Percentiles rank a stretch among this genome's conserved stretches.
Conservation (phyloP, 1,140 invertebrate species). For the Nymphalis io region DNA sequence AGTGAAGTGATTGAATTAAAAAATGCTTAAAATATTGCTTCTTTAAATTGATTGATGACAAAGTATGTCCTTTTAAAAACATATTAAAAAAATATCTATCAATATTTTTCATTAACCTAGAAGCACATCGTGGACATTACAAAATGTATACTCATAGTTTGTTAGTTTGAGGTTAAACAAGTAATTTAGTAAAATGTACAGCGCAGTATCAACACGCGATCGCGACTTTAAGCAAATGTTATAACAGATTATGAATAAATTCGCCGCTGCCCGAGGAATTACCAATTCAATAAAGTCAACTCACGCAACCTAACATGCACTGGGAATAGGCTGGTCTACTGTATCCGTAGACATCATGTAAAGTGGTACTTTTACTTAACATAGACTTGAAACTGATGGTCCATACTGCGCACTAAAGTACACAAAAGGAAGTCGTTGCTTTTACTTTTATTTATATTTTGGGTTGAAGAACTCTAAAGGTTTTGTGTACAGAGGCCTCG, state of each 20-base stretch:
- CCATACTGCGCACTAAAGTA: no score
- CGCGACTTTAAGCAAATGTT: constrained; percentile 33
- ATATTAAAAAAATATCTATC: background rate
- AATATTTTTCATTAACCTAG: constrained; percentile 15
- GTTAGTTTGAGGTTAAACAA: constrained; percentile 10
- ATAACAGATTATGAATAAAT: constrained; percentile 32
- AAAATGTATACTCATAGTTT: background rate
- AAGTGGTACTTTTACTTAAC: background rate
- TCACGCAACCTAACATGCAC: constrained; percentile 6
- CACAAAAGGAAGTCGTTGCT: no score
- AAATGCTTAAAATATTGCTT: no score
- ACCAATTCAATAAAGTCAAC: constrained; percentile 29
- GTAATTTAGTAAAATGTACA: constrained; percentile 24
- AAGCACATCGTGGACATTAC: constrained; percentile 16
- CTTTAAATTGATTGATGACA: no score
- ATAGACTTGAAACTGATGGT: no score
- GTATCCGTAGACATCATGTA: background rate
- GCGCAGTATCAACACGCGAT: constrained; percentile 28
- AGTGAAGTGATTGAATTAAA: no score
- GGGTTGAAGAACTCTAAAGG: no score
- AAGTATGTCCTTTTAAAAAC: no score
- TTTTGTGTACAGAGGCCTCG: no score
- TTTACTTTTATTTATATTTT: no score
- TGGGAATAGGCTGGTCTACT: constrained; percentile 1
- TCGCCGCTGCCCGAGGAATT: constrained; percentile 25